Evolutionary conservation across 2,113 vertebrate genomes (phyloP).

Genomic region (Numenius arquata): DNA sequence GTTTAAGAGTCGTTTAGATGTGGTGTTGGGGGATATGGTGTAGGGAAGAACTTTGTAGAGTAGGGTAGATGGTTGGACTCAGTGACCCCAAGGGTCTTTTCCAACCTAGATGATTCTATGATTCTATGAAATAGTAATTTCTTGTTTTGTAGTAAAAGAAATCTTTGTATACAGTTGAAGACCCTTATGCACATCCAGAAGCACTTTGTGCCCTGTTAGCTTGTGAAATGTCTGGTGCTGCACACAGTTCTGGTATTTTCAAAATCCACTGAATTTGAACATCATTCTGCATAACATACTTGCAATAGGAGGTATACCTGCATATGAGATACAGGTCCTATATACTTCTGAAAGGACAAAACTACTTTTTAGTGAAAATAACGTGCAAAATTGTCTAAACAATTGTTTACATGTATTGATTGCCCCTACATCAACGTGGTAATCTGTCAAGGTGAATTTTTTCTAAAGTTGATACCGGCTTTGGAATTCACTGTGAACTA

Average conservation of each 20-base stretch:
- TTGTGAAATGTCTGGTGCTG: not conserved
- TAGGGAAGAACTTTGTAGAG: no score
- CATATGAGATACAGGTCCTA: not conserved
- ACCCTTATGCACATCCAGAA: not conserved
- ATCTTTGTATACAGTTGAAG: not conserved
- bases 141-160: not conserved
- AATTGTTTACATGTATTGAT: not conserved
- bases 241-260: not conserved
- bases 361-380: not conserved
- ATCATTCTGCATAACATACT: not conserved
- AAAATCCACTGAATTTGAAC: not conserved
- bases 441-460: not conserved
- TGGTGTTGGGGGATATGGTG: no score
- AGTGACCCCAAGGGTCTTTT: no score
- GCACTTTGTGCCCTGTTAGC: not conserved
- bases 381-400: not conserved
- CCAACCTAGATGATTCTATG: no score
- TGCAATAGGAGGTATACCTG: not conserved
- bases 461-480: constrained; percentile 4
- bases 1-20: no score
- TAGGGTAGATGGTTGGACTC: no score
- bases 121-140: not conserved
- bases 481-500: not conserved
- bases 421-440: not conserved
- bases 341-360: not conserved